Percentiles rank a stretch among this genome's conserved stretches.
phyloP scores from a whole-genome alignment of 2,113 vertebrate species.

The Osmerus eperlanus region DNA sequence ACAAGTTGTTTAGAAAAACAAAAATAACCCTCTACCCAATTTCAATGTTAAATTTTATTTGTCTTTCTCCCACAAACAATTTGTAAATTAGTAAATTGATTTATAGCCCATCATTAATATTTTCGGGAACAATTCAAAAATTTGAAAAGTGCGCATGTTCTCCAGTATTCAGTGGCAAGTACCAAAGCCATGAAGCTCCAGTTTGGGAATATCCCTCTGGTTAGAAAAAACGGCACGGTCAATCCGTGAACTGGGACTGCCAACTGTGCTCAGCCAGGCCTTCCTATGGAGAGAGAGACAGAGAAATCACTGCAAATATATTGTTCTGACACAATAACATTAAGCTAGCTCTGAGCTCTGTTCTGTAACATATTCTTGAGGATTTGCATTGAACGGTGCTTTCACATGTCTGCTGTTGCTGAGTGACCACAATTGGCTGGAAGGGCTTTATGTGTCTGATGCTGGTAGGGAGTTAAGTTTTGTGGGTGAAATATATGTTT shows the following conservation, averaged over 20 bases:
- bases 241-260: constrained; percentile 84
- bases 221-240: constrained; percentile 76
- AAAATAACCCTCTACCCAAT: no score
- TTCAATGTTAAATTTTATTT: not conserved
- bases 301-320: not conserved
- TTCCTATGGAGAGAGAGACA: constrained; percentile 70
- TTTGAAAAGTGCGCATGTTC: not conserved
- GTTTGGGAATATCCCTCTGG: constrained; percentile 77
- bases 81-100: not conserved
- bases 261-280: constrained; percentile 80
- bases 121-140: not conserved
- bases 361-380: no score
- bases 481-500: no score
- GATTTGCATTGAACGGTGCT: no score
- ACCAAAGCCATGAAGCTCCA: constrained; percentile 79
- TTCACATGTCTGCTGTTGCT: no score
- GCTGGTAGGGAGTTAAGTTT: no score
- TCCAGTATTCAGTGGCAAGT: constrained; percentile 70
- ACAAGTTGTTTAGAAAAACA: no score
- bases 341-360: not conserved
- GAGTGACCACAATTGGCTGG: no score
- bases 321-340: not conserved
- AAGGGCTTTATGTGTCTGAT: no score
- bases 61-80: no score
- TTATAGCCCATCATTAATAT: no score